Evolutionary conservation across 2,888 invertebrate genomes (phyloP), one percentile per base, ranked within the genome.

Genomic region (Harpagoxenus sublaevis): DNA sequence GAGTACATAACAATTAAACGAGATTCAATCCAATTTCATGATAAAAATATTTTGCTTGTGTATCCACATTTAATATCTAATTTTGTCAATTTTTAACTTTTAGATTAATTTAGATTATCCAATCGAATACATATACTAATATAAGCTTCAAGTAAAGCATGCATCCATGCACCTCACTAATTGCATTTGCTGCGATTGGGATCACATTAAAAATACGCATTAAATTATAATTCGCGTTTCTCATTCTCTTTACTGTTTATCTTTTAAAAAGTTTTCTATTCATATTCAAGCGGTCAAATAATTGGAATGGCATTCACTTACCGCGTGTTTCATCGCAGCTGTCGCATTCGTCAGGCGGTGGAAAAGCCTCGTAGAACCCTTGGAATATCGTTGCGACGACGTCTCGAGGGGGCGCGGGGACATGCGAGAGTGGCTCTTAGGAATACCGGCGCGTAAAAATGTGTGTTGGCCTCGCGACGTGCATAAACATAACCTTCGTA

Each of bases 401-500:
- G 83, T 75, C 15, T 63, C 70, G 74, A 53, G 23, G 9, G 23
- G 35, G 42, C 68, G 60, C 68, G 73, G 60, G 68, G 39, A 45
- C 51, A 82, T 84, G 78, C 51, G 57, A 28, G 48, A 23, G 48
- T 45, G n/a, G 75, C 66, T 62, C 62, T 65, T 18, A 71, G 57
- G 62, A 70, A 63, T 60, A 51, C 9, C 57, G 68, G 48, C 77
- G 55, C 62, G 62, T 62, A 81, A 78, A 74, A 70, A 77, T 85
- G 83, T 85, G 83, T 84, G 82, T 89, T 77, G 74, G 83, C 57
- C 53, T 73, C 68, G 84, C 84, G 85, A 75, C 75, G 85, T 84
- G 83, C 86, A 89, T 89, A 88, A 90, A 92, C 91, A 91, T 92
- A 92, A 92, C 92, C 91, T 90, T 86, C 48, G 48, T 48, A 23